Base-by-base conservation (phyloP, 2,888 invertebrate species). In the Epistrophe eligans region DNA sequence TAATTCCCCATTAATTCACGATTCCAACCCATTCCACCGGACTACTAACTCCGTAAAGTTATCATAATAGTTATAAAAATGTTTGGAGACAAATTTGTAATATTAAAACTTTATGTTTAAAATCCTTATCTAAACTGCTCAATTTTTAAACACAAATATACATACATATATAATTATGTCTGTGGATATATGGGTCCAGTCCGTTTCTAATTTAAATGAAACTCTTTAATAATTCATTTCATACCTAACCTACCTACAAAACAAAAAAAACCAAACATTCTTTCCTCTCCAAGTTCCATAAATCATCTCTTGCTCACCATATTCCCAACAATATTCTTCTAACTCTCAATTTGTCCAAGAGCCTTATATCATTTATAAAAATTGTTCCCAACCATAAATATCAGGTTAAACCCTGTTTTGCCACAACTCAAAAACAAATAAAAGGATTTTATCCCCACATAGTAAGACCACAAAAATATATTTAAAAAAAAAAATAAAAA, bases 371-470 rank as follows among this genome's bases (percentile, higher is more conserved):
- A 87, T 87, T 87, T 87, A 79, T 72, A 79, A 83, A 79, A 83
- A 83, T 87, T 83, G 72, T 66, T 83, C 60, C 71, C 76, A 55
- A 87, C 87, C 83, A 87, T 87, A 87, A 87, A 87, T 87, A 79
- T 79, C 83, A 76, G 74, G 83, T 83, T 87, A 87, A 87, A 76
- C 74, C 87, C 64, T 72, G 76, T 79, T 83, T 79, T 87, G 79
- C 72, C 83, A 83, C 83, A 87, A 83, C 83, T 87, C 87, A 60
- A 79, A 83, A 87, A 87, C 79, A 87, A 87, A 83, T 87, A 87
- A 87, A 79, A 79, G 87, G 87, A 83, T 83, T 87, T 79, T 60
- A 52, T 45, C 48, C 57, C 24, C 45, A 38, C 32, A 72, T 19
- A 72, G 58, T 58, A 74, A 71, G 60, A 64, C 66, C 64, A 66